A percentile compares a stretch with the other conserved stretches of the same genome.
Conservation (phyloP, 35 echinoderm and acorn worm species). For the Ophioderma brevispina region DNA sequence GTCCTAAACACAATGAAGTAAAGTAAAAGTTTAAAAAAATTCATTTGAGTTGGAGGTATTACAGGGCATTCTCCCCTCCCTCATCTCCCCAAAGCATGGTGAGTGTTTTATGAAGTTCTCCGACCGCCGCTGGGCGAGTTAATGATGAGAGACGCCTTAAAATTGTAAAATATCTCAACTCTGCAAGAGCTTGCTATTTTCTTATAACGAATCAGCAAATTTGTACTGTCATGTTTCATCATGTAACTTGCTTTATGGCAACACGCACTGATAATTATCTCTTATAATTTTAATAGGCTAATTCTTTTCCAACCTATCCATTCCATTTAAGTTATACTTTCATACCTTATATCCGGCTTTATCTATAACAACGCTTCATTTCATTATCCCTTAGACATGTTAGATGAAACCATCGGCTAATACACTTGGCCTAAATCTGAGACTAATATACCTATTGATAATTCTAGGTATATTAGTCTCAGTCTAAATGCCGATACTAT, state of each 20-base stretch:
- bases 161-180: constrained; percentile 3
- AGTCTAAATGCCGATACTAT: too few species aligned
- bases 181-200: neutral
- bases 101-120: neutral
- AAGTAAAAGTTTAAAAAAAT: neutral
- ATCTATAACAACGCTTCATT: too few species aligned
- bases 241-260: neutral
- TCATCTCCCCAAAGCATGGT: neutral
- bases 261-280: too few species aligned
- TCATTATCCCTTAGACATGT: too few species aligned
- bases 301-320: too few species aligned
- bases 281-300: too few species aligned
- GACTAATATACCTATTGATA: too few species aligned
- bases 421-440: too few species aligned
- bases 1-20: neutral
- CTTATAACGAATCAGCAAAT: neutral
- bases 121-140: neutral
- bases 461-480: too few species aligned
- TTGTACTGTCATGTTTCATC: neutral
- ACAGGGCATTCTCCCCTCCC: neutral
- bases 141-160: neutral
- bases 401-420: too few species aligned
- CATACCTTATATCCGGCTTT: too few species aligned
- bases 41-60: neutral
- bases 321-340: too few species aligned